Conservation (phyloP, 2,888 invertebrate species). For the Hirtodrosophila trivittata region DNA sequence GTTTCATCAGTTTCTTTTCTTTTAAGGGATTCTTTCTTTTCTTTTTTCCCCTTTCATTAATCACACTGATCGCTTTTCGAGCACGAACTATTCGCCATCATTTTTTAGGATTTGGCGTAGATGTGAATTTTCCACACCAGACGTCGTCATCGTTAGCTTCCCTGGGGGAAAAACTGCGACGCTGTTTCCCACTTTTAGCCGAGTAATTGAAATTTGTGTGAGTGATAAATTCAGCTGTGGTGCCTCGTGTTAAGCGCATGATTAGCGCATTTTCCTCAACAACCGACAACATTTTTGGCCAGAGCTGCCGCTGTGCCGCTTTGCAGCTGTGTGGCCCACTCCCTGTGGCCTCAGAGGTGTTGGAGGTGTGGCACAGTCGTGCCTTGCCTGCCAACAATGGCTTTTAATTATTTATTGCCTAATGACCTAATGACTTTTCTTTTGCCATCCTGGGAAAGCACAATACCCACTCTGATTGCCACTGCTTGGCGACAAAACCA, state of each 20-base stretch:
- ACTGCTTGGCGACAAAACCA: conserved; percentile 18
- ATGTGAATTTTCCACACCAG: conserved; percentile 45
- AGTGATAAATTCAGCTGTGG: conserved; percentile 65
- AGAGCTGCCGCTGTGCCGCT: conserved; percentile 24
- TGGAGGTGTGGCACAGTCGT: conserved; percentile 46
- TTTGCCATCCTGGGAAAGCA: conserved; percentile 37
- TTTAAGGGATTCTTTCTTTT: conserved; percentile 21
- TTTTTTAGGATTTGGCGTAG: conserved; percentile 77
- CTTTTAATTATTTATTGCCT: conserved; percentile 72
- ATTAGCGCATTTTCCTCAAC: conserved; percentile 66
- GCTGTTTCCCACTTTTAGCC: conserved; percentile 32
- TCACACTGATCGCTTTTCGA: conserved; percentile 79
- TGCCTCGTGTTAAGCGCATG: conserved; percentile 69
- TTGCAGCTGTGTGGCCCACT: background rate
- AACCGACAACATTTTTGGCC: conserved; percentile 28
- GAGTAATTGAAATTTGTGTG: conserved; percentile 73
- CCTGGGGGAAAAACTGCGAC: conserved; percentile 34
- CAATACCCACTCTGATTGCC: conserved; percentile 43
- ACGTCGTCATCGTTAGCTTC: conserved; percentile 25
- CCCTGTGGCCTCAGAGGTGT: background rate
- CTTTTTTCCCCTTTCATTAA: conserved; percentile 72
- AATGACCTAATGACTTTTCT: conserved; percentile 69
- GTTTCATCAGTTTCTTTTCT: conserved; percentile 26
- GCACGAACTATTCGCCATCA: conserved; percentile 75
- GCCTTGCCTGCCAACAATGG: conserved; percentile 58